Percentiles rank a stretch among this genome's conserved stretches.
phyloP scores from a whole-genome alignment of 2,113 vertebrate genomes.

The Peromyscus californicus region DNA sequence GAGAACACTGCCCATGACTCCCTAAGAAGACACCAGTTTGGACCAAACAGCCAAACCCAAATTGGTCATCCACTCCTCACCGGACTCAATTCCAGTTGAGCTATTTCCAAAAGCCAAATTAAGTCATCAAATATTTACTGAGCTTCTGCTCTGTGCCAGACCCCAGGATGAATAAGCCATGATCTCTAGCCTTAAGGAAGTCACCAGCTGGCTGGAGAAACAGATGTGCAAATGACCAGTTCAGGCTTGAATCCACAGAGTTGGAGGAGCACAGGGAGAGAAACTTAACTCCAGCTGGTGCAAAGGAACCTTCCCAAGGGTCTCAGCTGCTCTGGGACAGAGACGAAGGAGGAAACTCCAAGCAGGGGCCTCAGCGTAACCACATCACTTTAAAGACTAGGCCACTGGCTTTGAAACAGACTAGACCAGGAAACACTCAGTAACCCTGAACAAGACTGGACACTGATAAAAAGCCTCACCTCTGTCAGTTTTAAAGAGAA shows the following conservation, averaged over 20 bases:
- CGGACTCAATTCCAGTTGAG: constrained; percentile 15
- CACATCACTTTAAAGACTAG: constrained; percentile 23
- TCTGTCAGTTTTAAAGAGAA: neutral
- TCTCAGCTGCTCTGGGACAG: neutral
- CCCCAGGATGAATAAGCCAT: constrained; percentile 64
- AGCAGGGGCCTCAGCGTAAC: neutral
- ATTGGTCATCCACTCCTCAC: neutral
- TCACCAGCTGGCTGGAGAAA: neutral
- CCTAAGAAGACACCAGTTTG: neutral
- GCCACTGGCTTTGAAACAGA: constrained; percentile 35
- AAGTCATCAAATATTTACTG: constrained; percentile 68
- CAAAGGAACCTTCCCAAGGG: neutral
- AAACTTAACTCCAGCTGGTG: neutral
- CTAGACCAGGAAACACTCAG: neutral
- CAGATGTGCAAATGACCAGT: neutral
- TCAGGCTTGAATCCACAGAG: neutral
- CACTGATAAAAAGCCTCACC: neutral
- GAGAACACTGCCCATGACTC: neutral
- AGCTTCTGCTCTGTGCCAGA: constrained; percentile 50
- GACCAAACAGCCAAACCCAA: constrained; percentile 37
- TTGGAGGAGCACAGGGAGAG: accelerated
- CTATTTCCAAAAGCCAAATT: constrained; percentile 67
- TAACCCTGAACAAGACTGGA: neutral
- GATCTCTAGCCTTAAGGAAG: constrained; percentile 55
- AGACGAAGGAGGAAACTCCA: neutral